Percentiles rank a stretch among this genome's conserved stretches.
Conservation (phyloP, 2,113 vertebrate species). For the Rhinoderma darwinii region DNA sequence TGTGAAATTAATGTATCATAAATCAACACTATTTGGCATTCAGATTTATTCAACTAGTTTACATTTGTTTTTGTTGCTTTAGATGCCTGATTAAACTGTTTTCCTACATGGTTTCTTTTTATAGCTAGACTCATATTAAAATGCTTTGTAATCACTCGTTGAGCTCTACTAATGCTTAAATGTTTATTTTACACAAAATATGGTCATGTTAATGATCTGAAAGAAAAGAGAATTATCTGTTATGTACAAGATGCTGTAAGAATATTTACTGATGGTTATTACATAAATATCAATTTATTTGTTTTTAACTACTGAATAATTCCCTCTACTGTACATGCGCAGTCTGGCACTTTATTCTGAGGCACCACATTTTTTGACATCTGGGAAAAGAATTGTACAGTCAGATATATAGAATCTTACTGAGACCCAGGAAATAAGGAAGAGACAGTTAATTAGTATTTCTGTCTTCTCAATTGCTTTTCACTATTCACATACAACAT, state of each 20-base stretch:
- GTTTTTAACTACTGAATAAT: background rate
- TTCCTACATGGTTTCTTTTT: constrained; percentile 36
- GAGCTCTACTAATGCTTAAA: constrained; percentile 32
- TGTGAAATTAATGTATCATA: constrained; percentile 31
- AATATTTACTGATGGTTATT: background rate
- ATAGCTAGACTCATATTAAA: constrained; percentile 17
- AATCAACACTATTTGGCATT: constrained; percentile 17
- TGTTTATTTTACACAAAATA: constrained; percentile 45
- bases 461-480: no score
- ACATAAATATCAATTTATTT: background rate
- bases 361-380: no score
- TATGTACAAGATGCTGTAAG: background rate
- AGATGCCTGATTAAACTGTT: constrained; percentile 55
- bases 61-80: constrained; percentile 49
- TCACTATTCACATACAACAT: no score
- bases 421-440: no score
- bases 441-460: no score
- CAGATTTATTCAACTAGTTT: constrained; percentile 43
- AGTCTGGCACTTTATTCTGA: background rate
- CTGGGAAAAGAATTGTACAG: no score
- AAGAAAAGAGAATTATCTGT: constrained; percentile 19
- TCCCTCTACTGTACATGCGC: background rate
- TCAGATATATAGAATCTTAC: no score
- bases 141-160: constrained; percentile 41
- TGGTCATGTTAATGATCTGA: background rate